phyloP scores from a whole-genome alignment of 2,888 invertebrate genomes.

The Stomorhina lunata region DNA sequence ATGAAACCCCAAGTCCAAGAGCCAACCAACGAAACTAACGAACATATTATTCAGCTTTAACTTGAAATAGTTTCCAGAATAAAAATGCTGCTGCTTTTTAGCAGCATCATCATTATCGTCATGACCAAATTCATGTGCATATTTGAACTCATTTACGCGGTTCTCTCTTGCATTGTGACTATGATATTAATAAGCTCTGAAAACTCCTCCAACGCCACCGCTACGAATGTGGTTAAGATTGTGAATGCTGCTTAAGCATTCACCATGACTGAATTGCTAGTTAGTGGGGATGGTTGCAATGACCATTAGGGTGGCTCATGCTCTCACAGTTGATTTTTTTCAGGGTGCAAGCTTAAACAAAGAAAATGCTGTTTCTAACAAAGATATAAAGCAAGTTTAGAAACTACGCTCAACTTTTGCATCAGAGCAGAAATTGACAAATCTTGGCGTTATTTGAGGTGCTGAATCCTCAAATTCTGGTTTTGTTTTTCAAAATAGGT shows the following conservation, averaged over 20 bases:
- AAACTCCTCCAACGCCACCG: conserved; percentile 14
- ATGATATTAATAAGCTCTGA: conserved; percentile 27
- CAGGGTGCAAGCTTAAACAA: too few species aligned
- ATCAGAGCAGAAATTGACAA: too few species aligned
- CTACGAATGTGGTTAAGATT: conserved; percentile 46
- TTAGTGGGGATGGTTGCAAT: background rate
- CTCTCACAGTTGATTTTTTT: too few species aligned
- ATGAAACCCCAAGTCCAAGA: background rate
- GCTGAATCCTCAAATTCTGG: too few species aligned
- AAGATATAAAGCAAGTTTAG: too few species aligned
- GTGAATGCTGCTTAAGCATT: background rate
- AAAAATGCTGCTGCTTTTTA: conserved; percentile 10
- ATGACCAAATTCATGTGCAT: conserved; percentile 42
- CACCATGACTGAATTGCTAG: background rate
- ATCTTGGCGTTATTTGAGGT: too few species aligned
- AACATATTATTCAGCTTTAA: conserved; percentile 1
- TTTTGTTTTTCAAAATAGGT: too few species aligned
- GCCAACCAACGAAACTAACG: background rate
- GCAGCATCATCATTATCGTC: conserved; percentile 13
- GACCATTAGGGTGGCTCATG: too few species aligned
- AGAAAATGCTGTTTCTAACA: too few species aligned
- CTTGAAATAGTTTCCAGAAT: conserved; percentile 14
- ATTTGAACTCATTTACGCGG: conserved; percentile 51
- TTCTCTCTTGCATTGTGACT: conserved; percentile 15
- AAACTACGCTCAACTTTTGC: too few species aligned